Evolutionary conservation across 2,113 vertebrate species (phyloP).

Genomic region (Tachuris rubrigastra): DNA sequence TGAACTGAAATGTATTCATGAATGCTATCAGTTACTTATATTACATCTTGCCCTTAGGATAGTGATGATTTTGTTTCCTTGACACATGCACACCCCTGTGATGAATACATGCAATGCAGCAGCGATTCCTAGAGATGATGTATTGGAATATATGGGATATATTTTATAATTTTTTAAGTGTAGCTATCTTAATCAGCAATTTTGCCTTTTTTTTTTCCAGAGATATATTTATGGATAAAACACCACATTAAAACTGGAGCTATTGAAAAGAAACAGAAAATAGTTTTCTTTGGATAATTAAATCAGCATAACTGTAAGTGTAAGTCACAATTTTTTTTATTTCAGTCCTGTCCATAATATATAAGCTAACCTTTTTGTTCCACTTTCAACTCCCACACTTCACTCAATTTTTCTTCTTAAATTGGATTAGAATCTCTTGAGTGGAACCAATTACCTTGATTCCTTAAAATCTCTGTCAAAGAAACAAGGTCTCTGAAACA

Average conservation of each 20-base stretch:
- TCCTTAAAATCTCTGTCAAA: conserved; percentile 11
- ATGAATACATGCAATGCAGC: rapidly evolving
- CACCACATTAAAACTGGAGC: background rate
- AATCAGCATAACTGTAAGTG: background rate
- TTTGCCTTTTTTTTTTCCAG: background rate
- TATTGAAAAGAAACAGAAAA: background rate
- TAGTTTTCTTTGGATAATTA: background rate
- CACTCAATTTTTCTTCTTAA: conserved; percentile 1
- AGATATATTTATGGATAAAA: background rate
- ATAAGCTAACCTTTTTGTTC: background rate
- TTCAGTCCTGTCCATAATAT: background rate
- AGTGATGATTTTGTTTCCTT: background rate
- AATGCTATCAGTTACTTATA: background rate
- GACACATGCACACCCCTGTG: background rate
- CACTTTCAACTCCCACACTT: background rate
- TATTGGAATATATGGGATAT: background rate
- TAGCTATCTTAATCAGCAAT: background rate
- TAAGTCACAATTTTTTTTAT: background rate
- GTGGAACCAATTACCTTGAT: conserved; percentile 11
- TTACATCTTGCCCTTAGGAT: background rate
- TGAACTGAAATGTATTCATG: background rate
- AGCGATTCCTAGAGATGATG: background rate
- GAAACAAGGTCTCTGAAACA: background rate
- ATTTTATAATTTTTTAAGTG: background rate
- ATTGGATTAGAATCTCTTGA: conserved; percentile 19